phyloP scores from a whole-genome alignment of 37 sponge, comb jelly and placozoan genomes.

The Dysidea cf. avara region DNA sequence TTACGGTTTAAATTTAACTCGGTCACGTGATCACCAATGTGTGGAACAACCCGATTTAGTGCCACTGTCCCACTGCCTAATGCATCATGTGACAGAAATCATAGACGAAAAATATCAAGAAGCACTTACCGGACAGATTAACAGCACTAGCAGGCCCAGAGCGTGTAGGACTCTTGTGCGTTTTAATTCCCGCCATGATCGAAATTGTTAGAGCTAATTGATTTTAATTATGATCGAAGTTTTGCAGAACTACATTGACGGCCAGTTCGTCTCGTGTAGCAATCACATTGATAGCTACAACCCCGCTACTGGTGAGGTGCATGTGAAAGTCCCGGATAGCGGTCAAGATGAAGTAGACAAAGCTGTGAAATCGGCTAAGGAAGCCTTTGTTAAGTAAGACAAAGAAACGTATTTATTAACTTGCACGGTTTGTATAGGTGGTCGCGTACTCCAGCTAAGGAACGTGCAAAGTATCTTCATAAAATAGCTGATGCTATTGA shows the following conservation, averaged over 20 bases:
- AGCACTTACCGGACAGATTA: too few species aligned
- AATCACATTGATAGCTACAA: slow-evolving; percentile 84
- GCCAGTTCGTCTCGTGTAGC: slow-evolving; percentile 57
- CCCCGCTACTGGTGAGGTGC: slow-evolving; percentile 80
- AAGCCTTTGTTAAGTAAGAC: slow-evolving; percentile 73
- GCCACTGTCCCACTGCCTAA: too few species aligned
- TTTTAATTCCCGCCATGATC: too few species aligned
- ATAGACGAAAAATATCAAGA: too few species aligned
- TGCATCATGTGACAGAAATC: too few species aligned
- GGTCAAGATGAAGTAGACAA: slow-evolving; percentile 64
- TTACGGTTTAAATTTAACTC: slow-evolving; percentile 51
- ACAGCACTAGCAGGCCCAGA: too few species aligned
- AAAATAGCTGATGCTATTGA: slow-evolving; percentile 81
- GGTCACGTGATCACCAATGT: too few species aligned
- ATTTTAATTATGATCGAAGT: too few species aligned
- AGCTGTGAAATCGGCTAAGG: slow-evolving; percentile 74
- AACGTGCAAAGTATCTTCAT: slow-evolving; percentile 52
- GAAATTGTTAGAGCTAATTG: too few species aligned
- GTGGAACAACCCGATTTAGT: too few species aligned
- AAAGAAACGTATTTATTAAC: background rate
- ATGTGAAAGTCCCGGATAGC: slow-evolving; percentile 77
- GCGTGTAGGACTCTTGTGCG: too few species aligned
- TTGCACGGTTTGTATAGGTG: slow-evolving; percentile 36
- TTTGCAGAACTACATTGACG: slow-evolving; percentile 80
- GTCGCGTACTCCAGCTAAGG: slow-evolving; percentile 61